Percentiles rank a stretch among this genome's conserved stretches.
Conservation (phyloP, 2,113 vertebrate species). For the Galeopterus variegatus region DNA sequence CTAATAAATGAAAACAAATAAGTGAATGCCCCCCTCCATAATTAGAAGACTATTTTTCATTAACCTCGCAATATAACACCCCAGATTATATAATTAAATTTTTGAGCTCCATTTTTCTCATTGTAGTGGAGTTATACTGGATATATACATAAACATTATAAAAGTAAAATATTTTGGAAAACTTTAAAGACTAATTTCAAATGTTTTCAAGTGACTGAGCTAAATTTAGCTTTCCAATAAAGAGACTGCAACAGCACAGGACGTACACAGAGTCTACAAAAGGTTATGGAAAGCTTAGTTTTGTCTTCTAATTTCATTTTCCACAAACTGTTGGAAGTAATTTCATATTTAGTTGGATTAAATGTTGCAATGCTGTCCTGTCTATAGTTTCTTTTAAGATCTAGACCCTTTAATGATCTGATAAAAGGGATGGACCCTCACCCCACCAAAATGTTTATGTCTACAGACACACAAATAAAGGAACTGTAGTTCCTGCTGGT, state of each 20-base stretch:
- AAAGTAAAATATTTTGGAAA: conserved; percentile 36
- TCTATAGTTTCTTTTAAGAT: background rate
- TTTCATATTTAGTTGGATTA: background rate
- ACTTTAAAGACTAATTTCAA: background rate
- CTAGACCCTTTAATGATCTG: background rate
- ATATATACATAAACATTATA: background rate
- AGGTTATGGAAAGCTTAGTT: too few relatives aligned
- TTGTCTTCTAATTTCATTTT: too few relatives aligned
- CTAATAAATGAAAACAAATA: conserved; percentile 11
- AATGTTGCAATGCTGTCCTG: background rate
- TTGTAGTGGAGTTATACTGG: background rate
- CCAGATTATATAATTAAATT: background rate
- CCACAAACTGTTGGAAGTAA: too few relatives aligned
- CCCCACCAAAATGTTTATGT: background rate
- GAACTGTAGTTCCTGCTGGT: background rate
- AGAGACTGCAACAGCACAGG: background rate
- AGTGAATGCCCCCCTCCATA: background rate
- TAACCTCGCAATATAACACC: background rate
- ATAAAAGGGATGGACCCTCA: background rate
- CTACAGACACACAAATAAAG: background rate
- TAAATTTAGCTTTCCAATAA: background rate
- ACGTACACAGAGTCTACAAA: too few relatives aligned
- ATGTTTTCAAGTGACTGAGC: background rate
- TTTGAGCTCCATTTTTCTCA: background rate
- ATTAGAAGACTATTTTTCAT: background rate